Conservation (phyloP, 2,113 vertebrate species). For the Bucco capensis region DNA sequence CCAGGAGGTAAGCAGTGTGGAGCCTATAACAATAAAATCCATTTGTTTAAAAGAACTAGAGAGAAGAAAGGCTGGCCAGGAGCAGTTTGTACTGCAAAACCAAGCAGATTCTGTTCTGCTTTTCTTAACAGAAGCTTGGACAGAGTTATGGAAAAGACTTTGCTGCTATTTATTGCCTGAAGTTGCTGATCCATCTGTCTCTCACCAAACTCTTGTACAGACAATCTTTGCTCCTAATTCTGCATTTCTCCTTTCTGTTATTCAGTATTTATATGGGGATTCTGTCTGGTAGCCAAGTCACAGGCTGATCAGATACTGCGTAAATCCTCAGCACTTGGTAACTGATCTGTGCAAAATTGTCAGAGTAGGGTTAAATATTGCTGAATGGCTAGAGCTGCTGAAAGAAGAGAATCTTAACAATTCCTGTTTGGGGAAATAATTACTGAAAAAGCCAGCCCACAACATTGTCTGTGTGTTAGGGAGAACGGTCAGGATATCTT, state of each 20-base stretch:
- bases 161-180: conserved; percentile 42
- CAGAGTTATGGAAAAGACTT: neutral
- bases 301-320: neutral
- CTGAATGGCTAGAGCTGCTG: conserved; percentile 35
- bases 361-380: conserved; percentile 65
- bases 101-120: neutral
- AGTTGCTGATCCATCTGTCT: conserved; percentile 40
- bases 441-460: conserved; percentile 51
- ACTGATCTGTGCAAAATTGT: conserved; percentile 3
- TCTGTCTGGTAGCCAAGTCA: conserved; percentile 11
- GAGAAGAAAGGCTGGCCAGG: neutral
- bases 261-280: neutral
- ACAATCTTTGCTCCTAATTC: neutral
- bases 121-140: neutral
- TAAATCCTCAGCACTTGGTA: conserved; percentile 10
- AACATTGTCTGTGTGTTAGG: conserved; percentile 55
- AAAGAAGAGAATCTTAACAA: conserved; percentile 36
- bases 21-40: neutral
- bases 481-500: conserved; percentile 71
- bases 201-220: neutral
- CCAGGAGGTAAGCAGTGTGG: neutral
- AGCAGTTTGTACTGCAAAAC: neutral
- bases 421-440: conserved; percentile 50
- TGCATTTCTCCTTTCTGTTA: neutral
- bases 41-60: neutral